Conservation (phyloP, 2,888 invertebrate genomes). For the Ormyrus thymus region DNA sequence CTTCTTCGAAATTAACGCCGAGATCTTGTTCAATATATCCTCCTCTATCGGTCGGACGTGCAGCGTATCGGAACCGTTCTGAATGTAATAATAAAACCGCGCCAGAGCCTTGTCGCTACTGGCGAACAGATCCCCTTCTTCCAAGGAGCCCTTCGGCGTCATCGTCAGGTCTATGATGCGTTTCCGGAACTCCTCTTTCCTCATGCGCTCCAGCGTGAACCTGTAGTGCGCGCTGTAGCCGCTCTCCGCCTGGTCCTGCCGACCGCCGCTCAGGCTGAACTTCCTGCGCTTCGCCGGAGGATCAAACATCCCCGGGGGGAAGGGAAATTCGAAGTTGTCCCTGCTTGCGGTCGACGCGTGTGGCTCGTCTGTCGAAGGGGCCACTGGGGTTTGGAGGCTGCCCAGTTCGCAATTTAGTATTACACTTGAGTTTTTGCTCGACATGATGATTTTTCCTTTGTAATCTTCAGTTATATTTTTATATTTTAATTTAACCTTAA, state of each 20-base stretch:
- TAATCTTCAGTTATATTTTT: no score
- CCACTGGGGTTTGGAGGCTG: no score
- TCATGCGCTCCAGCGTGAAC: conserved; percentile 65
- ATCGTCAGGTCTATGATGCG: conserved; percentile 87
- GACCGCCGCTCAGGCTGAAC: background rate
- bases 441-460: background rate
- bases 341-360: no score
- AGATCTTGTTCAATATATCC: conserved; percentile 81
- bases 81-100: conserved; percentile 92
- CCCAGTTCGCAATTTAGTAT: no score
- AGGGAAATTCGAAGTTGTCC: conserved; percentile 13
- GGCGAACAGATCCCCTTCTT: conserved; percentile 73
- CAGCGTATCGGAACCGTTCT: conserved; percentile 92
- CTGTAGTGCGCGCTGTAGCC: background rate
- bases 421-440: background rate
- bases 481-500: no score
- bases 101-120: conserved; percentile 82
- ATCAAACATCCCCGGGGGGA: conserved; percentile 24
- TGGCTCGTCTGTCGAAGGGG: no score
- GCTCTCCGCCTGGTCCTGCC: background rate
- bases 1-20: conserved; percentile 80
- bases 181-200: conserved; percentile 88
- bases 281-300: conserved; percentile 12
- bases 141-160: conserved; percentile 73
- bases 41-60: conserved; percentile 90